Percentiles rank a stretch among this genome's conserved stretches.
Evolutionary conservation across 2,113 vertebrate species (phyloP).

Genomic region (Carassius auratus): DNA sequence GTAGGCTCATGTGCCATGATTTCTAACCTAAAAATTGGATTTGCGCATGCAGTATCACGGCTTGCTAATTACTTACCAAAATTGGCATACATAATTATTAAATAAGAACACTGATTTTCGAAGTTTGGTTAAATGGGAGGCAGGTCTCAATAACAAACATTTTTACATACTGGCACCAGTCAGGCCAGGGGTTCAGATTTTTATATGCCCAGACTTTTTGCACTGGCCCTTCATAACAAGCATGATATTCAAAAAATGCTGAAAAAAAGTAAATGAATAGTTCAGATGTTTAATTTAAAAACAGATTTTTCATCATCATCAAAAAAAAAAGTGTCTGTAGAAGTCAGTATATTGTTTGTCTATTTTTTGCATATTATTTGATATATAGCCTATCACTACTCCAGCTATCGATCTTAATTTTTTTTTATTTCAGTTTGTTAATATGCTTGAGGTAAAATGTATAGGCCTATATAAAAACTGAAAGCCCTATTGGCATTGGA

Average conservation of each 20-base stretch:
- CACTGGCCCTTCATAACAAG: neutral
- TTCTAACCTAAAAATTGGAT: neutral
- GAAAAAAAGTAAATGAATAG: neutral
- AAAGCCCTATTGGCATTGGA: neutral
- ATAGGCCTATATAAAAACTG: neutral
- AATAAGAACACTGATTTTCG: neutral
- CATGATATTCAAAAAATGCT: neutral
- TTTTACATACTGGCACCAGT: neutral
- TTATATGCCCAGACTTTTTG: neutral
- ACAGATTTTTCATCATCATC: neutral
- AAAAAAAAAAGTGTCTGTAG: neutral
- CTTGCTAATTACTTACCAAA: conserved; percentile 28
- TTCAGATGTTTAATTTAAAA: neutral
- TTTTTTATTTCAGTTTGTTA: neutral
- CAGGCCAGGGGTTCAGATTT: neutral
- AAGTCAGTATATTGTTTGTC: neutral
- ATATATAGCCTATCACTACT: neutral
- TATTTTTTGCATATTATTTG: neutral
- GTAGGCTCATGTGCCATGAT: conserved; percentile 7
- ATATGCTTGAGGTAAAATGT: neutral
- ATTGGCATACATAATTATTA: conserved; percentile 20
- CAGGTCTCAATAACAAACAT: neutral
- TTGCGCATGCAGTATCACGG: neutral
- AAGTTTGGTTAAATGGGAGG: neutral
- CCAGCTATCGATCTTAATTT: neutral